Conservation (phyloP, 2,113 vertebrate species). For the Recurvirostra avosetta region DNA sequence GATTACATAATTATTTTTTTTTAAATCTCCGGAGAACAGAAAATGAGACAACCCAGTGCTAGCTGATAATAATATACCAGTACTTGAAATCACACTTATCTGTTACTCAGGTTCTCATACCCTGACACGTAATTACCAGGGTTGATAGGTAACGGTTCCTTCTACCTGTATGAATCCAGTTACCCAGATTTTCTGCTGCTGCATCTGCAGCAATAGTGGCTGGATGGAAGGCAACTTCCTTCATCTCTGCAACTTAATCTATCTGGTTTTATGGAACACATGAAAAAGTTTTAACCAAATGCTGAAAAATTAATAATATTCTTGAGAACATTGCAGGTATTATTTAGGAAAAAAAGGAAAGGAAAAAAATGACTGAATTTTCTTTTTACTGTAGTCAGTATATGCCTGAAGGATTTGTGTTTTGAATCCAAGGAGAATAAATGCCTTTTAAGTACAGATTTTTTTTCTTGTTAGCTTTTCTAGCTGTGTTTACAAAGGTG, state of each 20-base stretch:
- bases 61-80: slow-evolving; percentile 33
- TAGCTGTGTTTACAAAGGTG: not conserved
- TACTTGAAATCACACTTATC: slow-evolving; percentile 29
- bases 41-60: slow-evolving; percentile 47
- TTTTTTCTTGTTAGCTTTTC: not conserved
- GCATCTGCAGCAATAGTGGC: not conserved
- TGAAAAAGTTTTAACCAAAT: not conserved
- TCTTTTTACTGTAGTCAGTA: not conserved
- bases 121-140: slow-evolving; percentile 53
- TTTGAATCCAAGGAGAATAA: not conserved
- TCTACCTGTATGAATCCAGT: not conserved
- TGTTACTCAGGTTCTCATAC: not conserved
- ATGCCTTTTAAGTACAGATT: not conserved
- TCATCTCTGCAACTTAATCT: not conserved
- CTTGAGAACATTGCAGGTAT: not conserved
- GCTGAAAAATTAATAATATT: not conserved
- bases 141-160: not conserved
- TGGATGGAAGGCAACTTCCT: not conserved
- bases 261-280: not conserved
- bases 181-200: not conserved
- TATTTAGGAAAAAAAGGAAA: not conserved
- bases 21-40: slow-evolving; percentile 2
- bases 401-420: not conserved
- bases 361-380: not conserved
- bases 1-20: not conserved